Conservation (phyloP, 2,797 vertebrate genomes). For the Australoheros facetus region DNA sequence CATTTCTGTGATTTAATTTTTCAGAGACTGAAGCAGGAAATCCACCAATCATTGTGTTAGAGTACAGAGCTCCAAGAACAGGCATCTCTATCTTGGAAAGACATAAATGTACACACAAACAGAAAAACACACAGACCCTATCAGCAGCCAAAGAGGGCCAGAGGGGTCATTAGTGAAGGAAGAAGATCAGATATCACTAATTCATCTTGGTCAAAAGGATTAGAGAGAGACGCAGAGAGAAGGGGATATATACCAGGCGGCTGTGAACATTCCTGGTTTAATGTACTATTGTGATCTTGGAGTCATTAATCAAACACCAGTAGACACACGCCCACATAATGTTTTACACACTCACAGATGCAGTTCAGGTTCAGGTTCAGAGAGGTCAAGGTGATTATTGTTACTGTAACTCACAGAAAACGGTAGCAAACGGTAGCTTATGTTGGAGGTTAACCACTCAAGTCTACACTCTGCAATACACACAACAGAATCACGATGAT, state of each 20-base stretch:
- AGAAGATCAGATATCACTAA: slow-evolving; percentile 78
- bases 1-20: slow-evolving; percentile 79
- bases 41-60: slow-evolving; percentile 73
- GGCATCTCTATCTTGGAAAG: slow-evolving; percentile 51
- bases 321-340: slow-evolving; percentile 41
- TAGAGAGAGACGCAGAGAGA: slow-evolving; percentile 54
- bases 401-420: slow-evolving; percentile 61
- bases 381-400: slow-evolving; percentile 67
- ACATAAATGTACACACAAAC: slow-evolving; percentile 41
- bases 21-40: slow-evolving; percentile 74
- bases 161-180: slow-evolving; percentile 72
- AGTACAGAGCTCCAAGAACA: slow-evolving; percentile 52
- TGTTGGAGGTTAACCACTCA: slow-evolving; percentile 6
- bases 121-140: slow-evolving; percentile 49
- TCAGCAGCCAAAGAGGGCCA: slow-evolving; percentile 52
- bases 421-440: slow-evolving; percentile 44
- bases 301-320: slow-evolving; percentile 73
- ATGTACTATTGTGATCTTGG: slow-evolving; percentile 71
- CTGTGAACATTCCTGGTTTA: slow-evolving; percentile 70
- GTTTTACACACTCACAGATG: slow-evolving; percentile 31
- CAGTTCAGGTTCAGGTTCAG: slow-evolving; percentile 30
- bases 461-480: slow-evolving; percentile 5
- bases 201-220: slow-evolving; percentile 81
- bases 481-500: background rate
- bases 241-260: slow-evolving; percentile 28